These are phyloP conservation scores for Drosophila sucinea DNA, from an alignment of 1,140 invertebrate species.

Conservation along the genomic window DNA sequence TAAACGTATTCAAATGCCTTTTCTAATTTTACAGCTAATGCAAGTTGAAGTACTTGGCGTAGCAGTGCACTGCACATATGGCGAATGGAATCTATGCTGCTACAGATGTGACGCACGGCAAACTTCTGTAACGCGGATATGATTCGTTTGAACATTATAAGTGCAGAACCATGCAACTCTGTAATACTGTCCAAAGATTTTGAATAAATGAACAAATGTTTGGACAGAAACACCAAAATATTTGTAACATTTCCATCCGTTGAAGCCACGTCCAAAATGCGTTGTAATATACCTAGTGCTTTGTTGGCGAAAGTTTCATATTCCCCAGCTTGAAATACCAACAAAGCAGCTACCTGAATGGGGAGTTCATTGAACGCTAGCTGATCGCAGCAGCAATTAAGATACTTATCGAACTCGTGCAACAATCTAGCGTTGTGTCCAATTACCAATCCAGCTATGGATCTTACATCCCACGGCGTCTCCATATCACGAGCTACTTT, in stretches of 20 bases:
- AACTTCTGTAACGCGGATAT: slow-evolving; percentile 58
- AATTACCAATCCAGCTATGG: slow-evolving; percentile 54
- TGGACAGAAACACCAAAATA: slow-evolving; percentile 58
- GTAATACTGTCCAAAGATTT: slow-evolving; percentile 29
- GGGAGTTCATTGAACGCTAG: slow-evolving; percentile 34
- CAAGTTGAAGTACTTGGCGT: slow-evolving; percentile 52
- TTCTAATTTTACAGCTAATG: background rate
- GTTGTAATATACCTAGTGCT: slow-evolving; percentile 35
- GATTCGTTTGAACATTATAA: slow-evolving; percentile 18
- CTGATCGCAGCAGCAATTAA: slow-evolving; percentile 13
- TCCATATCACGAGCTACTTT: slow-evolving; percentile 48
- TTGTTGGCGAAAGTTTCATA: background rate
- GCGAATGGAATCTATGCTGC: slow-evolving; percentile 84
- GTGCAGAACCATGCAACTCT: background rate
- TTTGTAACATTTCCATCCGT: slow-evolving; percentile 35
- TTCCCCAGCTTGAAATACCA: slow-evolving; percentile 34
- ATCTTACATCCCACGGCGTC: slow-evolving; percentile 67
- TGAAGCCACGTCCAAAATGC: slow-evolving; percentile 12
- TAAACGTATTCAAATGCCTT: slow-evolving; percentile 37
- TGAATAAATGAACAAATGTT: slow-evolving; percentile 53
- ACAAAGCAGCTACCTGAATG: slow-evolving; percentile 46
- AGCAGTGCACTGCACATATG: slow-evolving; percentile 84
- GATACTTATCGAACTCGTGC: slow-evolving; percentile 17
- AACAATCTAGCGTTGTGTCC: slow-evolving; percentile 47
- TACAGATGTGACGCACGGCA: slow-evolving; percentile 84